A percentile compares a stretch with the other conserved stretches of the same genome.
Conservation (phyloP, 2,113 vertebrate genomes). For the Oreochromis niloticus region DNA sequence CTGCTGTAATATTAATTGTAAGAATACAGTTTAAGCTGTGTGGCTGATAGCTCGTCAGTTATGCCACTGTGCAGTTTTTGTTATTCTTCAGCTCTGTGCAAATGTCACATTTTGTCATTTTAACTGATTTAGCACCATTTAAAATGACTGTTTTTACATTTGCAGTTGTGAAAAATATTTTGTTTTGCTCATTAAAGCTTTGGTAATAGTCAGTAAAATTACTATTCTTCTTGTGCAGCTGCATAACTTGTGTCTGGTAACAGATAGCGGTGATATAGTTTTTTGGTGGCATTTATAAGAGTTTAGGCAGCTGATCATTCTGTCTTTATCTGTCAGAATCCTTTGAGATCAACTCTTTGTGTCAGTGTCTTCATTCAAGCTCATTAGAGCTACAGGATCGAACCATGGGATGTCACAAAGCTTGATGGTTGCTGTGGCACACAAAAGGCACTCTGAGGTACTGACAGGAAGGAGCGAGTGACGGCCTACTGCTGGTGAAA, state of each 20-base stretch:
- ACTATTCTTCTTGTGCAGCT: not conserved
- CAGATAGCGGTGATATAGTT: accelerated
- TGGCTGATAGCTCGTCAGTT: accelerated
- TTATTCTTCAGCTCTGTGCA: not conserved
- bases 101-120: not conserved
- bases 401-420: not conserved
- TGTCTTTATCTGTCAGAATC: not conserved
- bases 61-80: accelerated
- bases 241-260: not conserved
- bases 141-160: not conserved
- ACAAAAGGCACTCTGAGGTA: not conserved
- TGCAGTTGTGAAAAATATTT: not conserved
- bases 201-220: not conserved
- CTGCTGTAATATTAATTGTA: not conserved
- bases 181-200: not conserved
- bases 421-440: not conserved
- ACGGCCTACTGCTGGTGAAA: not conserved
- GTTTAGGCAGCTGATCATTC: not conserved
- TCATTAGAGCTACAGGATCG: not conserved
- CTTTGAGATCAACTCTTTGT: not conserved
- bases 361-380: not conserved
- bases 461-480: not conserved
- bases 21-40: not conserved
- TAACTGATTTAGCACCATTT: not conserved
- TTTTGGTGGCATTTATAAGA: not conserved